Evolutionary conservation across 2,113 vertebrate species (phyloP).

Genomic region (Xiphorhynchus elegans): DNA sequence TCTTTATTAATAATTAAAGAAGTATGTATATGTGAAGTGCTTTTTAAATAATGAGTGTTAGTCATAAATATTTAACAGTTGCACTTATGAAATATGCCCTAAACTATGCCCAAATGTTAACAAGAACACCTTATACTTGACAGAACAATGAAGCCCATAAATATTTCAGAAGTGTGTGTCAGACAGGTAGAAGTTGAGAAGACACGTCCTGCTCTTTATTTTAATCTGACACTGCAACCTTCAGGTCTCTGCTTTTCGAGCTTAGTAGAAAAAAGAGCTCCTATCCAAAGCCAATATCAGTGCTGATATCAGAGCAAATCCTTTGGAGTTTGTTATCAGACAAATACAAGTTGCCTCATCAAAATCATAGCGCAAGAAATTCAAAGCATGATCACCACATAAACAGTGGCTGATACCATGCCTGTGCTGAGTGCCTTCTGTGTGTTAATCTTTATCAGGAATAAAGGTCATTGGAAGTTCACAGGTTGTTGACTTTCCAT

Average conservation of each 20-base stretch:
- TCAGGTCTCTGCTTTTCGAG: slow-evolving; percentile 3
- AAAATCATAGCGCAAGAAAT: slow-evolving; percentile 1
- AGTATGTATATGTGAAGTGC: slow-evolving; percentile 60
- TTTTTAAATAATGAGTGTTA: slow-evolving; percentile 73
- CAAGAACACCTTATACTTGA: slow-evolving; percentile 66
- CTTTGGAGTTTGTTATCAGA: slow-evolving; percentile 43
- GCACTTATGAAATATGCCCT: slow-evolving; percentile 67
- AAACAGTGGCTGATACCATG: background rate
- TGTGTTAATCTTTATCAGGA: background rate
- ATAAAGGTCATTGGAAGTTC: slow-evolving; percentile 11
- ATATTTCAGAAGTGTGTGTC: slow-evolving; percentile 66
- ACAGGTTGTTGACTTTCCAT: background rate
- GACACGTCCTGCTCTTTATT: background rate
- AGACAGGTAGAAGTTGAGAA: slow-evolving; percentile 45
- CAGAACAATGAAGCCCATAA: slow-evolving; percentile 68
- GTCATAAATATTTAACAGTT: slow-evolving; percentile 77
- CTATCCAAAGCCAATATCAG: slow-evolving; percentile 5
- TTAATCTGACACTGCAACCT: slow-evolving; percentile 35
- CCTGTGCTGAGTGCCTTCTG: background rate
- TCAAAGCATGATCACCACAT: background rate
- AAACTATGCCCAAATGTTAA: slow-evolving; percentile 76
- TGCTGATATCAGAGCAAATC: background rate
- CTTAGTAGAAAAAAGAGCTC: slow-evolving; percentile 42
- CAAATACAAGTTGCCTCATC: background rate
- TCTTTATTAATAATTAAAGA: slow-evolving; percentile 73